phyloP scores from a whole-genome alignment of 2,113 vertebrate genomes.

The Lipophrys pholis region DNA sequence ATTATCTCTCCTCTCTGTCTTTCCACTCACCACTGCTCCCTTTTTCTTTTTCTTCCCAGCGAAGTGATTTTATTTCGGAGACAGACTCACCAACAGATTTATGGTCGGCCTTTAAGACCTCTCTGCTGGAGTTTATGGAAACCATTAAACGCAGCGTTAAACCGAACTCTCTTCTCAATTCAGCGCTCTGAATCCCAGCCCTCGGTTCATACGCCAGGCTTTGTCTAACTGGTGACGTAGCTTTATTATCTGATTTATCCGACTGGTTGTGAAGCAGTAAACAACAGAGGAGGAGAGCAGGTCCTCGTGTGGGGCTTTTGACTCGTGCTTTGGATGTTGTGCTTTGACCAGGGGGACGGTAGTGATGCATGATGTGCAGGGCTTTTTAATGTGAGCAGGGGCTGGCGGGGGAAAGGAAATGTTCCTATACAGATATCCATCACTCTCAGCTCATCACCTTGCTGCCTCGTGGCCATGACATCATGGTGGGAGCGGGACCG shows the following conservation, averaged over 20 bases:
- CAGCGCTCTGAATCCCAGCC: slow-evolving; percentile 36
- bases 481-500: slow-evolving; percentile 64
- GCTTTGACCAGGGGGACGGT: slow-evolving; percentile 46
- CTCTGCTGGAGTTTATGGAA: slow-evolving; percentile 62
- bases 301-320: slow-evolving; percentile 70
- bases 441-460: slow-evolving; percentile 82
- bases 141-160: slow-evolving; percentile 69
- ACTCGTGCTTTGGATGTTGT: slow-evolving; percentile 30
- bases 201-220: slow-evolving; percentile 3
- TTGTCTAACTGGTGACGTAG: slow-evolving; percentile 39
- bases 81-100: slow-evolving; percentile 74
- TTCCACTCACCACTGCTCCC: slow-evolving; percentile 34
- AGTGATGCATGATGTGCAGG: slow-evolving; percentile 81
- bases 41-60: slow-evolving; percentile 29
- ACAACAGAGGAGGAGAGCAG: slow-evolving; percentile 53
- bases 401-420: slow-evolving; percentile 80
- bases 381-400: slow-evolving; percentile 80
- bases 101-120: slow-evolving; percentile 62
- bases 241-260: slow-evolving; percentile 21
- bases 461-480: slow-evolving; percentile 74
- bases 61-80: slow-evolving; percentile 60
- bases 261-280: slow-evolving; percentile 28
- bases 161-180: slow-evolving; percentile 58
- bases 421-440: slow-evolving; percentile 85
- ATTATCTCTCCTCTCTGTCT: slow-evolving; percentile 38